These are phyloP conservation scores for Novumbra hubbsi DNA, from an alignment of 2,797 vertebrate genomes.

Conservation along the genomic window DNA sequence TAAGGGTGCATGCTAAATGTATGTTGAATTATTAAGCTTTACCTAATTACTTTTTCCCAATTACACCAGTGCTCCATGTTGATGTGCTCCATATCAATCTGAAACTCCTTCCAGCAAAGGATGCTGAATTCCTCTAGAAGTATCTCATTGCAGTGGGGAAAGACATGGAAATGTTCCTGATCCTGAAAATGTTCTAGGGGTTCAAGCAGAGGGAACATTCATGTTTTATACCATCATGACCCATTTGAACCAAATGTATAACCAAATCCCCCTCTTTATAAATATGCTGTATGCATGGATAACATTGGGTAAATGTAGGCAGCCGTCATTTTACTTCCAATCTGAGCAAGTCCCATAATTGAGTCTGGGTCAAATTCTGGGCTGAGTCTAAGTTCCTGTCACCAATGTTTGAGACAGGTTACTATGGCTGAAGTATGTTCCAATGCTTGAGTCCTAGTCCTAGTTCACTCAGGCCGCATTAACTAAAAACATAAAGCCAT, in stretches of 20 bases:
- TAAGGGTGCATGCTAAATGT: not conserved
- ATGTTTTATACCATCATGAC: not conserved
- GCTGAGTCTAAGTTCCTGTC: too few relatives aligned
- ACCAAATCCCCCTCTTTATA: not conserved
- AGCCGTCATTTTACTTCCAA: too few relatives aligned
- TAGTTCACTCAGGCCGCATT: too few relatives aligned
- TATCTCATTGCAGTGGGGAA: fast-evolving
- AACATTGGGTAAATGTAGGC: not conserved
- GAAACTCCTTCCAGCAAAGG: fast-evolving
- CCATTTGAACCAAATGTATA: not conserved
- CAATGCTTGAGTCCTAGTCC: too few relatives aligned
- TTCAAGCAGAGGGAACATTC: not conserved
- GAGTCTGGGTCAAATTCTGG: too few relatives aligned
- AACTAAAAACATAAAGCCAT: too few relatives aligned
- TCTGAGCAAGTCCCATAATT: too few relatives aligned
- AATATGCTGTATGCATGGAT: not conserved
- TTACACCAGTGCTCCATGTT: conserved; percentile 51
- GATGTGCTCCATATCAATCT: conserved; percentile 11
- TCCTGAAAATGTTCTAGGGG: conserved; percentile 59
- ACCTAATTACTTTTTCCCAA: conserved; percentile 51
- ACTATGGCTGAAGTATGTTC: too few relatives aligned
- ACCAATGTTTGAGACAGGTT: too few relatives aligned
- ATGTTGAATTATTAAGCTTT: not conserved
- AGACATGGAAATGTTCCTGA: fast-evolving
- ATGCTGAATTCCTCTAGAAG: fast-evolving